Evolutionary conservation across 2,797 vertebrate species (phyloP).

Genomic region (Sebastes cheni): DNA sequence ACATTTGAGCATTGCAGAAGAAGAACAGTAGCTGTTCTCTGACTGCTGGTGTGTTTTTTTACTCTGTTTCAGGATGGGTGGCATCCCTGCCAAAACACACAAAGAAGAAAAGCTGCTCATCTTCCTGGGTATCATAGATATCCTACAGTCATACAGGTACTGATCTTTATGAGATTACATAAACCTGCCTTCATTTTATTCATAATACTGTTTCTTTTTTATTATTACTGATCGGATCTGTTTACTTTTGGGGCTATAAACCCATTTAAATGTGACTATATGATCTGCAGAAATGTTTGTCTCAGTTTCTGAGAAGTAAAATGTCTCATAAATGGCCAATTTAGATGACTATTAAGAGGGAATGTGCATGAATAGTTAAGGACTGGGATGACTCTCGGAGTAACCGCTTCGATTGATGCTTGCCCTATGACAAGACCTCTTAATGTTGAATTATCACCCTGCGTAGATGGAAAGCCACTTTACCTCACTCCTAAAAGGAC

Average conservation of each 20-base stretch:
- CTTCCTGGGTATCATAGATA: conserved; percentile 98
- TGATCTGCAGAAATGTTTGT: not conserved
- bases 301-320: not conserved
- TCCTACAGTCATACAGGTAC: conserved; percentile 97
- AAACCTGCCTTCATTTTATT: not conserved
- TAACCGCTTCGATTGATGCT: not conserved
- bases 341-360: not conserved
- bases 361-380: not conserved
- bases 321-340: not conserved
- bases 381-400: not conserved
- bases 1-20: conserved; percentile 35
- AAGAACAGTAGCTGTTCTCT: conserved; percentile 21
- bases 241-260: not conserved
- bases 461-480: conserved; percentile 19
- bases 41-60: conserved; percentile 46
- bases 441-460: conserved; percentile 28
- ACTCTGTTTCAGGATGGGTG: conserved; percentile 90
- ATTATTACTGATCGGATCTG: not conserved
- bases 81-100: conserved; percentile 96
- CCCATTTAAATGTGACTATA: not conserved
- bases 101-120: conserved; percentile 95
- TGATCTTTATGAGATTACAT: not conserved
- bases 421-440: not conserved
- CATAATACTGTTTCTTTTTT: not conserved
- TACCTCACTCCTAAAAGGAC: conserved; percentile 8